These are phyloP conservation scores for Menura novaehollandiae DNA, from an alignment of 2,113 vertebrate genomes.

Conservation along the genomic window DNA sequence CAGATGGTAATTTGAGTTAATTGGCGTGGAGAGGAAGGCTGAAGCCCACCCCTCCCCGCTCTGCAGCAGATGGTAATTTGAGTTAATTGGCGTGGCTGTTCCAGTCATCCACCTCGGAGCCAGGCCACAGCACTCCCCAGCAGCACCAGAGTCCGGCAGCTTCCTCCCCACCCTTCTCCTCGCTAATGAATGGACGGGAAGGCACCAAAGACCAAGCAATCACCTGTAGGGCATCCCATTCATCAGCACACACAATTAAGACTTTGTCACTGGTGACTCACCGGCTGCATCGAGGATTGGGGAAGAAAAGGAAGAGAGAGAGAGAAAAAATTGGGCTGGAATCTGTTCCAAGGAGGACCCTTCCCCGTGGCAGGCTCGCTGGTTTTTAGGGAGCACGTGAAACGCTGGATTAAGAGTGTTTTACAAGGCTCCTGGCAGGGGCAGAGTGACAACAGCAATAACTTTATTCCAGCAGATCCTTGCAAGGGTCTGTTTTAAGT, in stretches of 20 bases:
- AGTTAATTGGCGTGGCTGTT: not conserved
- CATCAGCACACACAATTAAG: conserved; percentile 23
- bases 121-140: not conserved
- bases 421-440: not conserved
- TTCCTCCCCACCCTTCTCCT: not conserved
- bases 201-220: not conserved
- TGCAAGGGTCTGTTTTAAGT: not conserved
- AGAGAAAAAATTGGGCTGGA: not conserved
- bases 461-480: not conserved
- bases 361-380: not conserved
- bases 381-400: not conserved
- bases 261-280: conserved; percentile 36
- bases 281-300: not conserved
- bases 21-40: not conserved
- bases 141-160: not conserved
- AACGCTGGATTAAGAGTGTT: not conserved
- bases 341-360: not conserved
- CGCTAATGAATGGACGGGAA: not conserved
- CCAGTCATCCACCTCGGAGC: not conserved
- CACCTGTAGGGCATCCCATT: conserved; percentile 50
- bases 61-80: not conserved
- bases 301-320: not conserved
- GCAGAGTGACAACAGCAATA: not conserved
- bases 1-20: not conserved
- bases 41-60: not conserved